Base-by-base conservation (phyloP, 2,797 vertebrate species). In the Euthynnus affinis region DNA sequence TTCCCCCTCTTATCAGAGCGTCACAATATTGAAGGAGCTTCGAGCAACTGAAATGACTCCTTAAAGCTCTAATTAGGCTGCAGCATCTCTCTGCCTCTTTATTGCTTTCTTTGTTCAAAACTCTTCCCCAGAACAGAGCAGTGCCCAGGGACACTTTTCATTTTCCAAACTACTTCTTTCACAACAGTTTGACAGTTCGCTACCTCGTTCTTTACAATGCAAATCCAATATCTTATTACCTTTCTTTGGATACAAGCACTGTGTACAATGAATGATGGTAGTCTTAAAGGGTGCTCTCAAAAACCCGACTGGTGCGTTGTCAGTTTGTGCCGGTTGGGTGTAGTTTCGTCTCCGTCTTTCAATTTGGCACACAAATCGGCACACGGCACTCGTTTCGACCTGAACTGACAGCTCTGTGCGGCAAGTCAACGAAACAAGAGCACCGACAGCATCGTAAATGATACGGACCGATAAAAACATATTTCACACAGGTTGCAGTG, bases 41-140 rank as follows among this genome's bases (percentile, higher is more conserved):
- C 59, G 37, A 83, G 84, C 72, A 29, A 76, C 52, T 79, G 29
- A 75, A 89, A 78, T 9, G 66, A 72, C 71, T 88, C 37, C 60
- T 84, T 86, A 72, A 78, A 80, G 63, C 76, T 81, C 56, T 85
- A 88, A 87, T 91, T 89, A 89, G 76, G 63, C 49, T 6, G 75
- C 71, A 14, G 71, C 71, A 71, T 82, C 58, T 72, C 63, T 25
- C 79, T 32, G 48, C 32, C 34, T 55, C 0, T 83, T 78, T 71
- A 82, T 65, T 68, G 15, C 80, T 69, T 61, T 58, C 80, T 82
- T 81, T 90, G 84, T 88, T 82, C 71, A 55, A 58, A 87, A 74
- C 57, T 53, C 9, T 71, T 69, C 70, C 59, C 70, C 74, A 63
- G 78, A 86, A 71, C 69, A 58, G 66, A 79, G 52, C 6, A 0